Evolutionary conservation across 1,140 invertebrate genomes (phyloP), one percentile per base, ranked within the genome.

Genomic region (Meloidogyne chitwoodi): DNA sequence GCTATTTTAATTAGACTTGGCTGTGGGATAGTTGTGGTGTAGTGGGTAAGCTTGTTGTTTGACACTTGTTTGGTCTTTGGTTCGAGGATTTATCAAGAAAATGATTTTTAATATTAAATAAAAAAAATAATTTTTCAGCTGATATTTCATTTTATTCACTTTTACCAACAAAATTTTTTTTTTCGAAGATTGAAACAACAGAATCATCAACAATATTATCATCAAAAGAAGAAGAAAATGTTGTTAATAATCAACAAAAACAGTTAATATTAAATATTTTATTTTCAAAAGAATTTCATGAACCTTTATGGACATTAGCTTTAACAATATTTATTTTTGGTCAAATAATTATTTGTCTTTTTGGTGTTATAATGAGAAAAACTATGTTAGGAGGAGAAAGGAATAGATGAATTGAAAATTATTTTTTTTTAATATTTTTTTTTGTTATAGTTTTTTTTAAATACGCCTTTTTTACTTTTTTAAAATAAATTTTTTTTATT

Each of bases 261-360:
- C 22, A 29, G 14, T 34, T 31, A 22, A 29, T 73, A 24, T 27
- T 64, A n/a, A 56, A 31, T 16, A 31, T 73, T 24, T 56, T 73
- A 38, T 61, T 73, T 22, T 64, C 48, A 24, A n/a, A 56, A 24
- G 56, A 73, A 31, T 24, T 73, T 1, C 75, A 76, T 6, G 63
- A 76, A 73, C 75, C 75, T 22, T 27, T 76, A 11, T 76, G 75
- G 73, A 76, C 31, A 29, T 68, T 75, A 24, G n/a, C 64, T 56
- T 56, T 56, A 56, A 56, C 48, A 56, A 56, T 4, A n/a, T 56
- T 56, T n/a, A 56, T 56, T n/a, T 56, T 19, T 56, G 48, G 48
- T n/a, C 48, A 56, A 56, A n/a, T 19, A 8, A n/a, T 56, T 6
- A 56, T 56, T 56, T 56, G 48, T 56, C 48, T 56, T 3, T 56